These are phyloP conservation scores for Drosophila ercepeae DNA, from an alignment of 1,140 invertebrate genomes.

Conservation along the genomic window DNA sequence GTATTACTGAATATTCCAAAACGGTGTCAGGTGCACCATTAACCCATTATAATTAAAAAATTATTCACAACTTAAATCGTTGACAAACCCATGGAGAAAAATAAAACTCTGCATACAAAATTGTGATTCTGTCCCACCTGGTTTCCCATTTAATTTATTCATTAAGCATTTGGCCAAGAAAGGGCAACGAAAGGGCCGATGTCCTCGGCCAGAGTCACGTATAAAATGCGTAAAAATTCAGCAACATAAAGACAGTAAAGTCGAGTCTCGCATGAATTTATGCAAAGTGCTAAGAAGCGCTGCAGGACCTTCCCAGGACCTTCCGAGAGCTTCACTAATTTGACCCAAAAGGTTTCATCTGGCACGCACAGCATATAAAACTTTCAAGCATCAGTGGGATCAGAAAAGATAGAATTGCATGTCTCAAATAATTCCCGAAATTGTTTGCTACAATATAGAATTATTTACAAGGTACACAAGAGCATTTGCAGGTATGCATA, in stretches of 20 bases:
- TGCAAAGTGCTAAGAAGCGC: conserved; percentile 54
- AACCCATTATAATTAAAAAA: neutral
- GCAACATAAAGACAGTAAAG: conserved; percentile 42
- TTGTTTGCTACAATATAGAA: conserved; percentile 44
- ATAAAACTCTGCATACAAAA: neutral
- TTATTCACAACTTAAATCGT: neutral
- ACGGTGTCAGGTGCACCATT: neutral
- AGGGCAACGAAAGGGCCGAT: conserved; percentile 35
- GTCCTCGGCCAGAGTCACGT: conserved; percentile 44
- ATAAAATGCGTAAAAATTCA: conserved; percentile 72
- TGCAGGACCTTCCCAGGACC: conserved; percentile 18
- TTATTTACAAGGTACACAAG: conserved; percentile 36
- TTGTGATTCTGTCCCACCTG: neutral
- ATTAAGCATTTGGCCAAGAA: conserved; percentile 61
- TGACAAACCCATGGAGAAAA: neutral
- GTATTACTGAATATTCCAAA: too few relatives aligned
- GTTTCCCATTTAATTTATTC: conserved; percentile 53
- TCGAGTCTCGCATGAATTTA: conserved; percentile 59
- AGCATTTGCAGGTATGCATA: neutral
- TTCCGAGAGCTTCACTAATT: conserved; percentile 58
- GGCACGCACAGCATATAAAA: conserved; percentile 70
- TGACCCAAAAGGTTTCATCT: conserved; percentile 39
- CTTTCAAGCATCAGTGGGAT: conserved; percentile 30
- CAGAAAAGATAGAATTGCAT: conserved; percentile 53
- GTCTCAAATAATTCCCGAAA: conserved; percentile 54